These are phyloP conservation scores for Sibirionetta formosa DNA, from an alignment of 2,797 vertebrate genomes.

Conservation along the genomic window DNA sequence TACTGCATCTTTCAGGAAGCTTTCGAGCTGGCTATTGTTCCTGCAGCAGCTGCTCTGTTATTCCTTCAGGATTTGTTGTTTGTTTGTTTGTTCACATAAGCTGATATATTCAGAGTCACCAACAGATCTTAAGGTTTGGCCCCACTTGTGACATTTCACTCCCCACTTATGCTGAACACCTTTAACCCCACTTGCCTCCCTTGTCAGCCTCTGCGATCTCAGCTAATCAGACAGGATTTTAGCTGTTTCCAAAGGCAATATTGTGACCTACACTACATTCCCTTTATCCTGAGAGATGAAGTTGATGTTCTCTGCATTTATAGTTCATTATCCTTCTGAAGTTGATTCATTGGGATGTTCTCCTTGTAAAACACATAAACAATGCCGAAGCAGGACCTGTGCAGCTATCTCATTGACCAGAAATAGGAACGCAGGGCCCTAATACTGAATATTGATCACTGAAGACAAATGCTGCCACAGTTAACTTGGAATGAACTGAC, in stretches of 20 bases:
- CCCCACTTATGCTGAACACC: neutral
- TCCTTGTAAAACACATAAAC: conserved; percentile 5
- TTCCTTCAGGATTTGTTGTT: neutral
- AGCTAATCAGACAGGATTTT: conserved; percentile 15
- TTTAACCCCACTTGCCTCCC: conserved; percentile 28
- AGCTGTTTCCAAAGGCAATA: conserved; percentile 16
- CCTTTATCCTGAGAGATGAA: neutral
- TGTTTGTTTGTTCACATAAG: neutral
- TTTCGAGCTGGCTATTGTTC: accelerated
- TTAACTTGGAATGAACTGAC: conserved; percentile 38
- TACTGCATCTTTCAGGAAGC: accelerated
- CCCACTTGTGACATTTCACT: neutral
- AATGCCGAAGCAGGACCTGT: neutral
- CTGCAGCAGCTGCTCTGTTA: accelerated
- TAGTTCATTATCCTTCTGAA: conserved; percentile 3
- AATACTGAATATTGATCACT: conserved; percentile 14
- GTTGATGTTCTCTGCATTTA: neutral
- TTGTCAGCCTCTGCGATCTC: conserved; percentile 10
- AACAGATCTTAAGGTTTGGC: neutral
- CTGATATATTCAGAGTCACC: neutral
- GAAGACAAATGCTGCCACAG: neutral
- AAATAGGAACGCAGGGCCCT: neutral
- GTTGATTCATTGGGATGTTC: neutral
- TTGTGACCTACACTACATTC: neutral
- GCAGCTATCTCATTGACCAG: neutral